These are phyloP conservation scores for Thamnaconus septentrionalis DNA, from an alignment of 2,113 vertebrate species.

Conservation along the genomic window DNA sequence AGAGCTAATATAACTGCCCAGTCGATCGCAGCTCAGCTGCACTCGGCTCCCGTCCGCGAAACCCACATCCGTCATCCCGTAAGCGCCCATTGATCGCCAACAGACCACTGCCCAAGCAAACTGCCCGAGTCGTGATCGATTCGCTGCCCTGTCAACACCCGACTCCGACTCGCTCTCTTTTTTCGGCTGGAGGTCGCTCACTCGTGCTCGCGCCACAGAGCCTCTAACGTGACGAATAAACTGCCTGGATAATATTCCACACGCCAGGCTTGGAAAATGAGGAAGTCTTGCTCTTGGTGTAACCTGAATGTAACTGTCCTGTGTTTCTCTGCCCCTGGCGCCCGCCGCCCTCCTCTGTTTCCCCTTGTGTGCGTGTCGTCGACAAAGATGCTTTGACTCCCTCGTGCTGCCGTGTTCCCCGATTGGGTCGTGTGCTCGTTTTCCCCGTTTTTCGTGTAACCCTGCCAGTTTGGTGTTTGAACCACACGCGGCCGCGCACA, in stretches of 20 bases:
- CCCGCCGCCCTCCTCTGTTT: conserved; percentile 56
- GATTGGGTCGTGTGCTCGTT: conserved; percentile 75
- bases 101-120: conserved; percentile 57
- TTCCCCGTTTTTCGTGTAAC: conserved; percentile 3
- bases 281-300: conserved; percentile 68
- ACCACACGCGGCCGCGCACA: conserved; percentile 29
- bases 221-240: conserved; percentile 35
- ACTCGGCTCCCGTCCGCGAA: neutral
- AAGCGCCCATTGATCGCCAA: conserved; percentile 35
- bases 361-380: conserved; percentile 65
- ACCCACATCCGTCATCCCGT: conserved; percentile 20
- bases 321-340: conserved; percentile 70
- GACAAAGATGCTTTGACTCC: conserved; percentile 54
- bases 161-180: neutral
- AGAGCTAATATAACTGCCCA: conserved; percentile 62
- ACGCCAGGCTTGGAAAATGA: conserved; percentile 34
- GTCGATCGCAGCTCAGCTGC: conserved; percentile 1
- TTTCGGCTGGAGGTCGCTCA: conserved; percentile 16
- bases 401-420: conserved; percentile 58
- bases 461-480: conserved; percentile 72
- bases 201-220: conserved; percentile 22
- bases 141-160: conserved; percentile 17
- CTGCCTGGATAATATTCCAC: conserved; percentile 61
- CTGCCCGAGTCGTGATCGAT: conserved; percentile 52
- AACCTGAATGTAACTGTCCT: conserved; percentile 79